Evolutionary conservation across 2,888 invertebrate species (phyloP).

Genomic region (Drosophila meridionalis): DNA sequence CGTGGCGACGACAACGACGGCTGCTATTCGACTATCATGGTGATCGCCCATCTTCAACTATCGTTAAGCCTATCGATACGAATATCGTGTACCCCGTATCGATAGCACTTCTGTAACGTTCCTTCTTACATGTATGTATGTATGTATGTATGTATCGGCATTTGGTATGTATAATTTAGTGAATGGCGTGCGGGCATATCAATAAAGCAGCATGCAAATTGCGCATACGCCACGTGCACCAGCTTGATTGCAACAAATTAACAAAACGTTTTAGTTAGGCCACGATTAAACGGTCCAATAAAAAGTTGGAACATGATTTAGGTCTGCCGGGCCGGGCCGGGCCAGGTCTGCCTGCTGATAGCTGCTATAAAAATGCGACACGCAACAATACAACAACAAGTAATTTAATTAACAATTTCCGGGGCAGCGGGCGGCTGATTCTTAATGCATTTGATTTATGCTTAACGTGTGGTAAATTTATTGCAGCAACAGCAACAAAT

Average conservation of each 20-base stretch:
- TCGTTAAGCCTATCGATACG: too few relatives aligned
- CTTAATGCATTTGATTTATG: constrained; percentile 72
- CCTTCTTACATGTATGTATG: background rate
- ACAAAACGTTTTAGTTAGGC: constrained; percentile 29
- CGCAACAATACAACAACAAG: constrained; percentile 12
- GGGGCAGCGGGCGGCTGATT: constrained; percentile 13
- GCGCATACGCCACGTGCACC: constrained; percentile 49
- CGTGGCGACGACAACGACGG: too few relatives aligned
- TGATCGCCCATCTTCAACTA: too few relatives aligned
- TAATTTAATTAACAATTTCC: constrained; percentile 69
- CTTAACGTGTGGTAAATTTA: constrained; percentile 60
- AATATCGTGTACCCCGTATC: too few relatives aligned
- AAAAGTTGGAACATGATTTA: constrained; percentile 21
- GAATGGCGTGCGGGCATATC: constrained; percentile 27
- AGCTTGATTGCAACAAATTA: constrained; percentile 33
- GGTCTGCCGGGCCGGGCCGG: background rate
- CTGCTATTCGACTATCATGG: too few relatives aligned
- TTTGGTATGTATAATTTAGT: constrained; percentile 1
- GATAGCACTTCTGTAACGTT: too few relatives aligned
- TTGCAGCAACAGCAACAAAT: constrained; percentile 48
- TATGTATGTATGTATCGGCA: background rate
- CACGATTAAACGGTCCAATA: constrained; percentile 25
- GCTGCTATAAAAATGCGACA: constrained; percentile 11
- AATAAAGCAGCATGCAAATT: constrained; percentile 45
- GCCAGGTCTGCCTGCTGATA: constrained; percentile 1